These are phyloP conservation scores for Scomber japonicus DNA, from an alignment of 2,113 vertebrate species.

Conservation along the genomic window DNA sequence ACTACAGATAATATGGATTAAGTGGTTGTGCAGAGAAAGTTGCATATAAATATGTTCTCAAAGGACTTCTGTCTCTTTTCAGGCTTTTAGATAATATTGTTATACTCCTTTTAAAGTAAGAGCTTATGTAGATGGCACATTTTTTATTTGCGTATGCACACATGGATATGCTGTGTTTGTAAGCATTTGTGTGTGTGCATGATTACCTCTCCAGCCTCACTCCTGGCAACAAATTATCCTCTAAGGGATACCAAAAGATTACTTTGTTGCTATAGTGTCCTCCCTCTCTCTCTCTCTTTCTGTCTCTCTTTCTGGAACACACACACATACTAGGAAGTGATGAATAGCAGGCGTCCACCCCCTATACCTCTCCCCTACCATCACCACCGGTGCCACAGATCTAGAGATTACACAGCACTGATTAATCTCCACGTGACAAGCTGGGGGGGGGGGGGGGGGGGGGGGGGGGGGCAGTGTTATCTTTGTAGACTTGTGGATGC, in stretches of 20 bases:
- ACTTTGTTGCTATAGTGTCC: slow-evolving; percentile 31
- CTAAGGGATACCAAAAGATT: slow-evolving; percentile 29
- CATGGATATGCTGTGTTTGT: slow-evolving; percentile 5
- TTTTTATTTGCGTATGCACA: not conserved
- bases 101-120: not conserved
- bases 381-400: slow-evolving; percentile 36
- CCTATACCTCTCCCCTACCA: slow-evolving; percentile 4
- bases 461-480: not conserved
- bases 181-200: not conserved
- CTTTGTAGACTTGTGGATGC: not conserved
- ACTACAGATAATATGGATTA: slow-evolving; percentile 35
- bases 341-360: slow-evolving; percentile 46
- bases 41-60: slow-evolving; percentile 5
- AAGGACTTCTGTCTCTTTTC: not conserved
- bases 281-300: slow-evolving; percentile 1
- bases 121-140: not conserved
- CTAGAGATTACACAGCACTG: slow-evolving; percentile 43
- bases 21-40: not conserved
- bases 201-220: slow-evolving; percentile 5
- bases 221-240: slow-evolving; percentile 39
- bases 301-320: not conserved
- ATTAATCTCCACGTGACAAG: slow-evolving; percentile 54
- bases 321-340: slow-evolving; percentile 40
- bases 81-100: not conserved
- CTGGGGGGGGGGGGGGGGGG: not conserved